Conservation (phyloP, 2,888 invertebrate genomes). For the Heliconius erato region DNA sequence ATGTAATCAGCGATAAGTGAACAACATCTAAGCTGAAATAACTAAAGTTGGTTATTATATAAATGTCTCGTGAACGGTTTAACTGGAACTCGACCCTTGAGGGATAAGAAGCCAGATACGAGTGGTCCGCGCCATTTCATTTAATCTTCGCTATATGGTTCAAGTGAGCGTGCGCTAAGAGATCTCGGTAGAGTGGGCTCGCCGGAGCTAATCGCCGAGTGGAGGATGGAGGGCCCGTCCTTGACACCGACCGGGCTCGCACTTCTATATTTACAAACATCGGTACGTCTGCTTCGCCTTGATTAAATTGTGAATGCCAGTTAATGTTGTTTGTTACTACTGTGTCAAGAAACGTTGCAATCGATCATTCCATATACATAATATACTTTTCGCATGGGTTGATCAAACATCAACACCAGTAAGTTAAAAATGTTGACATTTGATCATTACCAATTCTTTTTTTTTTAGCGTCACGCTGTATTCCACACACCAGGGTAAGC, state of each 20-base stretch:
- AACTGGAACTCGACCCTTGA: slow-evolving; percentile 56
- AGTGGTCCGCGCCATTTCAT: slow-evolving; percentile 56
- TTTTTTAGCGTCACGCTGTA: too few relatives aligned
- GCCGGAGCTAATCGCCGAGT: slow-evolving; percentile 54
- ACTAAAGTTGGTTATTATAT: slow-evolving; percentile 59
- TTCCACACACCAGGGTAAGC: too few relatives aligned
- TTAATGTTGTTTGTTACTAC: slow-evolving; percentile 7
- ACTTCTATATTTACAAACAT: slow-evolving; percentile 67
- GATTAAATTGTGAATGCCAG: slow-evolving; percentile 1
- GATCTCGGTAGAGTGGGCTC: slow-evolving; percentile 59
- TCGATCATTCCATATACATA: neutral
- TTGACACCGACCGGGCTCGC: slow-evolving; percentile 72
- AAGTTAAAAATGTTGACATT: neutral
- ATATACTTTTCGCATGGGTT: neutral
- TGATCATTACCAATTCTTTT: neutral
- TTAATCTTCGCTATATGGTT: slow-evolving; percentile 49
- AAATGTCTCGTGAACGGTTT: slow-evolving; percentile 58
- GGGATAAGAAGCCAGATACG: slow-evolving; percentile 47
- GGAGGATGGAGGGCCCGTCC: slow-evolving; percentile 66
- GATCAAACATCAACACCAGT: neutral
- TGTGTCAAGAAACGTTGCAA: neutral
- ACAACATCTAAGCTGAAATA: slow-evolving; percentile 62
- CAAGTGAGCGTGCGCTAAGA: slow-evolving; percentile 54
- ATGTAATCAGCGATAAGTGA: slow-evolving; percentile 53
- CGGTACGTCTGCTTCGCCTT: slow-evolving; percentile 31